Percentiles rank a stretch among this genome's conserved stretches.
Evolutionary conservation across 2,888 invertebrate genomes (phyloP).

Genomic region (Cataglyphis albicans): DNA sequence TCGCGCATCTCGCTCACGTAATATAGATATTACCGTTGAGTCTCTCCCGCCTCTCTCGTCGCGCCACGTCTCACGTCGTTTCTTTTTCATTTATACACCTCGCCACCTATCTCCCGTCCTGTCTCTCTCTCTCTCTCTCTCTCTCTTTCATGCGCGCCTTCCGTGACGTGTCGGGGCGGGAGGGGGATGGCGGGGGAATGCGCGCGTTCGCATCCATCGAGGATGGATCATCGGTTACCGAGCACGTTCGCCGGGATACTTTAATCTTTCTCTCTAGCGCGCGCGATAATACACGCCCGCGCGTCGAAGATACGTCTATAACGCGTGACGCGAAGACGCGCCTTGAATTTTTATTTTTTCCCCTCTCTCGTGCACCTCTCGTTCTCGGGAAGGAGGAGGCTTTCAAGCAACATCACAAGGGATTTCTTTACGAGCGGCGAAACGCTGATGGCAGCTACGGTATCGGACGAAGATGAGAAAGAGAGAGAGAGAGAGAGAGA

Average conservation of each 20-base stretch:
- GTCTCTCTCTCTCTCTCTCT: neutral
- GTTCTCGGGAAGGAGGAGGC: neutral
- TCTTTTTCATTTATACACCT: conserved; percentile 18
- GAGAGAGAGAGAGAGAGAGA: neutral
- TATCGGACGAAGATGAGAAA: conserved; percentile 8
- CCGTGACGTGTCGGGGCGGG: neutral
- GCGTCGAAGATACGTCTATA: conserved; percentile 43
- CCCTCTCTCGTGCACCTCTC: neutral
- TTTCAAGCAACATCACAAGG: conserved; percentile 43
- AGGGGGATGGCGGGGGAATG: neutral
- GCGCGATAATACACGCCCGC: conserved; percentile 38
- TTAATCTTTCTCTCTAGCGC: conserved; percentile 33
- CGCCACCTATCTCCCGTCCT: neutral
- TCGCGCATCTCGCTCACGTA: neutral
- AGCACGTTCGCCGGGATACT: conserved; percentile 45
- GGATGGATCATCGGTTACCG: conserved; percentile 49
- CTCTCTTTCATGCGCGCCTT: neutral
- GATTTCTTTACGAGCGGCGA: conserved; percentile 66
- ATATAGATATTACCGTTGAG: conserved; percentile 40
- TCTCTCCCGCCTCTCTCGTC: neutral
- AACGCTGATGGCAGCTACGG: conserved; percentile 44
- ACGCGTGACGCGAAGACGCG: conserved; percentile 6
- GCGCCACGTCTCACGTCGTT: neutral
- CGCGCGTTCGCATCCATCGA: conserved; percentile 25
- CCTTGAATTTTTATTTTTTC: conserved; percentile 31